Evolutionary conservation across 2,797 vertebrate species (phyloP).

Genomic region (Alcedo atthis): DNA sequence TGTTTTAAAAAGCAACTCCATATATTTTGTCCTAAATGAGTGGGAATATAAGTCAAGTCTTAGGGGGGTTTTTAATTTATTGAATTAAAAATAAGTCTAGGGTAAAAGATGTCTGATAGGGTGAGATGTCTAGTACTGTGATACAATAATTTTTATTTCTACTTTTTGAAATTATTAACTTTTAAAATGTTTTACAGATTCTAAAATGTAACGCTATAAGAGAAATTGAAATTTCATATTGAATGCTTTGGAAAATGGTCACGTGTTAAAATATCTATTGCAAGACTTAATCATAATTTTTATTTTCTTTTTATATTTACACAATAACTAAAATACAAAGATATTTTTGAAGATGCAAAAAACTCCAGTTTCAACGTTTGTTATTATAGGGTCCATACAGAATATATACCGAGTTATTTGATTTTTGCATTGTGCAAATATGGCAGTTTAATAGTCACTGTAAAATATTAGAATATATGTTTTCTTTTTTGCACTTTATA

Average conservation of each 20-base stretch:
- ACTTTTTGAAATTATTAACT: conserved; percentile 4
- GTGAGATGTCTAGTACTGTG: conserved; percentile 1
- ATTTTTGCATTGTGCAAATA: conserved; percentile 67
- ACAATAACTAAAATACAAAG: conserved; percentile 50
- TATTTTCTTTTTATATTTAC: conserved; percentile 75
- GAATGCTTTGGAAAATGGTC: conserved; percentile 41
- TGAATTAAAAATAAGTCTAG: not conserved
- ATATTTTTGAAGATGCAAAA: conserved; percentile 49
- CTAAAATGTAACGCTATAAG: conserved; percentile 25
- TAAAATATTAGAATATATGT: conserved; percentile 65
- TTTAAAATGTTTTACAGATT: conserved; percentile 52
- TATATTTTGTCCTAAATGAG: not conserved
- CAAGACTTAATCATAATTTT: conserved; percentile 73
- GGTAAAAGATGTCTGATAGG: not conserved
- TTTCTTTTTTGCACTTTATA: conserved; percentile 72
- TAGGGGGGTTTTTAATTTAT: not conserved
- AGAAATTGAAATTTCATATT: conserved; percentile 41
- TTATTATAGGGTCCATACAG: conserved; percentile 42
- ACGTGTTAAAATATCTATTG: conserved; percentile 56
- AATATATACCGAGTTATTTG: conserved; percentile 56
- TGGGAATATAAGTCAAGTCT: not conserved
- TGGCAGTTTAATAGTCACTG: conserved; percentile 52
- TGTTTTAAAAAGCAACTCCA: not conserved
- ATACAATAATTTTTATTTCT: conserved; percentile 32
- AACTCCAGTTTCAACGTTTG: conserved; percentile 16